Conservation (phyloP, 2,797 vertebrate species). For the Chelmon rostratus region DNA sequence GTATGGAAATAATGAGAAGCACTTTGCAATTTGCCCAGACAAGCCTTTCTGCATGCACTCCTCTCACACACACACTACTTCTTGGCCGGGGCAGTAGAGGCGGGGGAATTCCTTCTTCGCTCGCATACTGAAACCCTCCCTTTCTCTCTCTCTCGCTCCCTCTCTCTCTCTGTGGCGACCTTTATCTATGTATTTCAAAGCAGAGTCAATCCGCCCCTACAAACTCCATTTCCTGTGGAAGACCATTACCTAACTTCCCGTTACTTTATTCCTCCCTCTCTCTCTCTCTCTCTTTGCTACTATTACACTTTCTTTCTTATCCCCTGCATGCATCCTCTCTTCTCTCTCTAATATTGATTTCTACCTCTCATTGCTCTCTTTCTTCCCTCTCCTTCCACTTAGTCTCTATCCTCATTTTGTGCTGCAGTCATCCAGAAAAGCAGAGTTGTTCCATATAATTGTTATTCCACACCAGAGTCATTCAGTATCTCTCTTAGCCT, state of each 20-base stretch:
- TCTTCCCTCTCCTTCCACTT: slow-evolving; percentile 40
- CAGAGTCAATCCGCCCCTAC: slow-evolving; percentile 82
- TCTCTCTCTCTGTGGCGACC: slow-evolving; percentile 66
- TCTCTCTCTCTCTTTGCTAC: slow-evolving; percentile 57
- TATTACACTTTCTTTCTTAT: slow-evolving; percentile 59
- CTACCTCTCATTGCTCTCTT: slow-evolving; percentile 43
- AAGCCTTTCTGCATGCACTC: slow-evolving; percentile 79
- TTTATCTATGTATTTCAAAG: slow-evolving; percentile 85
- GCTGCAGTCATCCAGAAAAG: slow-evolving; percentile 62
- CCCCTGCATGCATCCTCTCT: slow-evolving; percentile 33
- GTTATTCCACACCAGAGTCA: slow-evolving; percentile 65
- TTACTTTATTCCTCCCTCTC: slow-evolving; percentile 74
- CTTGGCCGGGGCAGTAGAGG: slow-evolving; percentile 83
- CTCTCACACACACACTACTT: slow-evolving; percentile 71
- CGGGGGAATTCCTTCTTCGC: slow-evolving; percentile 88
- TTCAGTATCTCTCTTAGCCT: slow-evolving; percentile 46
- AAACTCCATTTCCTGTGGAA: slow-evolving; percentile 86
- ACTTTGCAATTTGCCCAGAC: slow-evolving; percentile 84
- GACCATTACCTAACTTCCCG: slow-evolving; percentile 85
- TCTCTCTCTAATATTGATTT: slow-evolving; percentile 65
- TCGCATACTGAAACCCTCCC: slow-evolving; percentile 82
- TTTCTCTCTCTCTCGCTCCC: slow-evolving; percentile 59
- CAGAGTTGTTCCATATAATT: slow-evolving; percentile 57
- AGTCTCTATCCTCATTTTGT: slow-evolving; percentile 48
- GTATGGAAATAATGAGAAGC: slow-evolving; percentile 80